These are phyloP conservation scores for Galerucella calmariensis DNA, from an alignment of 2,888 invertebrate species.

Conservation along the genomic window DNA sequence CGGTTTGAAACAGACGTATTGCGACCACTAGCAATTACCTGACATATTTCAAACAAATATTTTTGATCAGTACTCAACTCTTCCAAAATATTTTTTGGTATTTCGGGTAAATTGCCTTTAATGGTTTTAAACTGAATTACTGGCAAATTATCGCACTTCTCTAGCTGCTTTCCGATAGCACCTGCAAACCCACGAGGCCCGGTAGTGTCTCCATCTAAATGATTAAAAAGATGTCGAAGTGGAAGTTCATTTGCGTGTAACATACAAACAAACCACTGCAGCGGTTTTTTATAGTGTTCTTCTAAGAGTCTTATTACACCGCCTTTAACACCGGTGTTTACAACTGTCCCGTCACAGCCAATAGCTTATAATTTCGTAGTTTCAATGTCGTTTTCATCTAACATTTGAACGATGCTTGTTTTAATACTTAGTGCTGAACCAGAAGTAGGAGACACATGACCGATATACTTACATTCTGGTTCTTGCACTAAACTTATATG, in stretches of 20 bases:
- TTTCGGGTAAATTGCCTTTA: too few species aligned
- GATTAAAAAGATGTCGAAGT: slow-evolving; percentile 49
- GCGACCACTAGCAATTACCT: neutral
- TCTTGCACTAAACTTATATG: slow-evolving; percentile 32
- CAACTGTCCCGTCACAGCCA: slow-evolving; percentile 48
- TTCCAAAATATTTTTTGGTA: slow-evolving; percentile 9
- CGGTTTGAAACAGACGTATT: slow-evolving; percentile 4
- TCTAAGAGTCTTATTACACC: slow-evolving; percentile 48
- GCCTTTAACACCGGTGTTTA: slow-evolving; percentile 47
- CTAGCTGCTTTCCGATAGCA: slow-evolving; percentile 46
- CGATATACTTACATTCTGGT: slow-evolving; percentile 39
- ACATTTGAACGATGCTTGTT: slow-evolving; percentile 22
- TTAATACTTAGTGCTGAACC: slow-evolving; percentile 19
- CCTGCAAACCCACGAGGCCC: slow-evolving; percentile 50
- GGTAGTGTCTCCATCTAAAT: slow-evolving; percentile 48
- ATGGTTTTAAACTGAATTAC: too few species aligned
- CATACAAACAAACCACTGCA: slow-evolving; percentile 49
- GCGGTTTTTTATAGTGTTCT: slow-evolving; percentile 40
- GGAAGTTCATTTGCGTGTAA: slow-evolving; percentile 50
- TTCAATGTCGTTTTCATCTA: slow-evolving; percentile 26
- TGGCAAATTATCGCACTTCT: too few species aligned
- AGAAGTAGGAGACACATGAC: slow-evolving; percentile 28
- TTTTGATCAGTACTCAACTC: slow-evolving; percentile 15
- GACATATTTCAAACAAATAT: slow-evolving; percentile 1
- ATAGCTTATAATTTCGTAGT: slow-evolving; percentile 23